Evolutionary conservation across 2,888 invertebrate species (phyloP).

Genomic region (Trilocha varians): DNA sequence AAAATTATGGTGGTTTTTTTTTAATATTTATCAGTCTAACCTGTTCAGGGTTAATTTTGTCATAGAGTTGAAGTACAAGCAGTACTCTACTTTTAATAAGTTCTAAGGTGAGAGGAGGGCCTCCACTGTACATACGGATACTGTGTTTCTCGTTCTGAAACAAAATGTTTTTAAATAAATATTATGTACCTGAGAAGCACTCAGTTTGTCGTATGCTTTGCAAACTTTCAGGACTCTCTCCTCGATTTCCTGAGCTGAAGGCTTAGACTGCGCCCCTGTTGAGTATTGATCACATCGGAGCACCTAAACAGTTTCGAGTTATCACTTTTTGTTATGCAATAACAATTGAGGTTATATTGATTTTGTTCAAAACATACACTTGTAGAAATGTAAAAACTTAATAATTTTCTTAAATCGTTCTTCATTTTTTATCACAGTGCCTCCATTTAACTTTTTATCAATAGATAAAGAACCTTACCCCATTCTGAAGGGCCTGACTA

Average conservation of each 20-base stretch:
- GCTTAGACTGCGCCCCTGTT: conserved; percentile 58
- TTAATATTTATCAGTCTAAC: conserved; percentile 53
- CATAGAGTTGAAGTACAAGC: conserved; percentile 96
- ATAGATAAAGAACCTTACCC: conserved; percentile 43
- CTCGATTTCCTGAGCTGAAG: conserved; percentile 77
- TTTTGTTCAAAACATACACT: conserved; percentile 3
- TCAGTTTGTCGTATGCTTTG: conserved; percentile 91
- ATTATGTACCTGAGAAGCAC: conserved; percentile 83
- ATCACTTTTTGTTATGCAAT: conserved; percentile 67
- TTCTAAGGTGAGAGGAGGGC: conserved; percentile 85
- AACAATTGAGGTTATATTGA: conserved; percentile 58
- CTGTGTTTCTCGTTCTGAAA: conserved; percentile 78
- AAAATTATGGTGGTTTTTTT: neutral
- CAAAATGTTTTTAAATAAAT: conserved; percentile 48
- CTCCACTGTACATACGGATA: conserved; percentile 81
- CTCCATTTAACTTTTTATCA: conserved; percentile 23
- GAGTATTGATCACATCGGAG: conserved; percentile 41
- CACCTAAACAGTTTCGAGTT: conserved; percentile 60
- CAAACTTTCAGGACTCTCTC: conserved; percentile 91
- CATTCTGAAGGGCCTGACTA: conserved; percentile 38
- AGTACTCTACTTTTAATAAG: conserved; percentile 91
- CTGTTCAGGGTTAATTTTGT: conserved; percentile 95
- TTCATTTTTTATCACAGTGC: no score
- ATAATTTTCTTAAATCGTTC: no score
- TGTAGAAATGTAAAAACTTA: neutral